These are phyloP conservation scores for Deilephila elpenor DNA, from an alignment of 2,888 invertebrate species.

Conservation along the genomic window DNA sequence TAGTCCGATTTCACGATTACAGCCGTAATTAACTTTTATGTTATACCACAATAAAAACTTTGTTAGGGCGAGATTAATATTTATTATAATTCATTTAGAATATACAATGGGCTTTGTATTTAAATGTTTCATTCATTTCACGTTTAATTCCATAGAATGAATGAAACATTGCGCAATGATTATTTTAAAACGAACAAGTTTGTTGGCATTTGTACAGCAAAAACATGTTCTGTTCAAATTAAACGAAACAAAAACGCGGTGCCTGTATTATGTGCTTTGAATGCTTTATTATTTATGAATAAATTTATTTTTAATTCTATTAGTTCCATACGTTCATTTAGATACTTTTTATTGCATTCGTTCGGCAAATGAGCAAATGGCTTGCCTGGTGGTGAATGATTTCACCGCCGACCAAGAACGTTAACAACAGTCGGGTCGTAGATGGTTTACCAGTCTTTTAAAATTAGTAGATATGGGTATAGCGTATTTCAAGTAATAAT, in stretches of 20 bases:
- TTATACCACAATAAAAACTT: conserved; percentile 42
- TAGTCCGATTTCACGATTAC: conserved; percentile 57
- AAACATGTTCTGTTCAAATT: not conserved
- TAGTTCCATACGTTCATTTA: not conserved
- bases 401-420: too few species aligned
- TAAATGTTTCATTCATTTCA: conserved; percentile 18
- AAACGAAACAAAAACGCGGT: not conserved
- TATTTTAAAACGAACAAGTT: conserved; percentile 4
- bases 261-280: not conserved
- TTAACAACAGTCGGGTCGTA: too few species aligned
- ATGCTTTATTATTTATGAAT: not conserved
- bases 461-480: too few species aligned
- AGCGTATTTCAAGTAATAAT: too few species aligned
- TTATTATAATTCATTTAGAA: conserved; percentile 21
- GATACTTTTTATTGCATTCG: too few species aligned
- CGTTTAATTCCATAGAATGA: conserved; percentile 10
- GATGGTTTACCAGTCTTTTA: too few species aligned
- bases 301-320: not conserved
- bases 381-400: too few species aligned
- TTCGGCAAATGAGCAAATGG: too few species aligned
- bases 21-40: conserved; percentile 59
- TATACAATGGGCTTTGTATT: conserved; percentile 5
- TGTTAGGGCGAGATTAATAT: conserved; percentile 28
- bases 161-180: not conserved
- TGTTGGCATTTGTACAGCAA: not conserved